Evolutionary conservation across 2,113 vertebrate genomes (phyloP), one percentile per base, ranked within the genome.

Genomic region (Thunnus thynnus): DNA sequence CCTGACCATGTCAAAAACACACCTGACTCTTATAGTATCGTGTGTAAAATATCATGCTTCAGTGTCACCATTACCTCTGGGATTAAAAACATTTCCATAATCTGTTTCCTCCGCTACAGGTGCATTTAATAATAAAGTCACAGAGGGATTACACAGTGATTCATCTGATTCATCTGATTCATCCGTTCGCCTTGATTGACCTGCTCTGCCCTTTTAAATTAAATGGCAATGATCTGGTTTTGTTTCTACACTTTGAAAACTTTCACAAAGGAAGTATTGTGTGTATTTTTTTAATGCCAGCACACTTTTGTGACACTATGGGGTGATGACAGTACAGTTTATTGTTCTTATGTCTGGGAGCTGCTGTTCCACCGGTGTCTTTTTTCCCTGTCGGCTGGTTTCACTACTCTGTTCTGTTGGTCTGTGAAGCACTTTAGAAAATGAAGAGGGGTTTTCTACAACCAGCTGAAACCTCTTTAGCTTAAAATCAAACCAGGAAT

Each of bases 321-420:
- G 48, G 52, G 25, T 20, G 13, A 44, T 48, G n/a, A 68, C 73
- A 83, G 73, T 3, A 3, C 62, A 1, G 27, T 58, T 3, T 68
- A 84, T 75, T 77, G 71, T 65, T 74, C 55, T 50, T 27, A 8
- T 13, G 58, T 56, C 32, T 22, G 25, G 61, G 22, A 54, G 25
- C 18, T n/a, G 25, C 30, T 52, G 20, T 17, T 75, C 8, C 48
- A 13, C 18, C 52, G 30, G 66, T 73, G 27, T 63, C 62, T 22
- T 10, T 78, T 86, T 79, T 16, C 55, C 51, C 20, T 73, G 25
- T 16, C 44, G 0, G 30, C n/a, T 54, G 67, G 52, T 82, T 82
- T 84, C 78, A 77, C 50, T 72, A 77, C 71, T 13, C 46, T 13
- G 17, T 76, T 82, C 51, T 70, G 22, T 22, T 22, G 22, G 57